These are phyloP conservation scores for Lasius fuliginosus DNA, from an alignment of 2,888 invertebrate species.

Conservation along the genomic window DNA sequence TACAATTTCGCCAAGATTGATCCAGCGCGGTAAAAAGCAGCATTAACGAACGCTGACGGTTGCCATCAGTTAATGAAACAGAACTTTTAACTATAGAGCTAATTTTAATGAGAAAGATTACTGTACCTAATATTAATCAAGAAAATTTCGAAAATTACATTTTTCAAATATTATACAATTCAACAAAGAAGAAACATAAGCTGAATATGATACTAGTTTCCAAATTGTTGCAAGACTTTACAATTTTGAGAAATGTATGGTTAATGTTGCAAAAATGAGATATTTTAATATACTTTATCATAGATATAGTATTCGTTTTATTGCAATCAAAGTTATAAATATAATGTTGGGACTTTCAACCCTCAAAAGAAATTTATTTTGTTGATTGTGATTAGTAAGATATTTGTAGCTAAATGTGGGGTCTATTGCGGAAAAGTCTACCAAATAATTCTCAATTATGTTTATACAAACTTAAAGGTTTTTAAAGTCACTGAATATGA, in stretches of 20 bases:
- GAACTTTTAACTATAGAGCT: neutral
- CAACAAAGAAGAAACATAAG: neutral
- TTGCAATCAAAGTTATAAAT: too few relatives aligned
- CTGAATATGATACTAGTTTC: neutral
- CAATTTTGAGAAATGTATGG: neutral
- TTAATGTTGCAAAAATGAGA: too few relatives aligned
- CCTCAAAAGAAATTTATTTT: too few relatives aligned
- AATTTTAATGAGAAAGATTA: neutral
- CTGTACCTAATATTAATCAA: neutral
- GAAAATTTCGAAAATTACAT: neutral
- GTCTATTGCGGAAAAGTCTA: neutral
- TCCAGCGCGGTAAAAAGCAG: conserved; percentile 33
- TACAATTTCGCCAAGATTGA: conserved; percentile 25
- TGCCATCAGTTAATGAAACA: conserved; percentile 31
- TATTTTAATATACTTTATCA: too few relatives aligned
- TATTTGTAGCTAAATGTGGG: neutral
- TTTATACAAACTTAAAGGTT: neutral
- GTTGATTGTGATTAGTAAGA: too few relatives aligned
- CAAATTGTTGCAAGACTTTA: neutral
- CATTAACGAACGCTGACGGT: conserved; percentile 17
- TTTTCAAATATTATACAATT: neutral
- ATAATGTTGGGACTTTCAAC: too few relatives aligned
- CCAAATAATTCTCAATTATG: neutral
- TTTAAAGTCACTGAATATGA: neutral
- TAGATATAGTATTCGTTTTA: too few relatives aligned